These are phyloP conservation scores for Zosterops hypoxanthus DNA, from an alignment of 2,113 vertebrate species.

Conservation along the genomic window DNA sequence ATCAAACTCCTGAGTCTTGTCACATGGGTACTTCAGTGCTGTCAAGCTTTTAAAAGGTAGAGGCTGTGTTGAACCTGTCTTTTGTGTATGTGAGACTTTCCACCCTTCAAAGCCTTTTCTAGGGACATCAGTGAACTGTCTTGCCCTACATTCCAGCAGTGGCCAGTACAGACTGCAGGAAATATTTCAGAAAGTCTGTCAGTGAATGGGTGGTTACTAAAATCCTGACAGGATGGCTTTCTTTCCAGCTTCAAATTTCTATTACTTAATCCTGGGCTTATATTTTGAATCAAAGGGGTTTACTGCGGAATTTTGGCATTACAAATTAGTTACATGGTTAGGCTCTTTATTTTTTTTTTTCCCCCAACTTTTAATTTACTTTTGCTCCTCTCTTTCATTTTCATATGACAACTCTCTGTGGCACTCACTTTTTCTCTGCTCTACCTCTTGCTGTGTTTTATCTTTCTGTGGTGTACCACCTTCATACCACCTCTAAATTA, in stretches of 20 bases:
- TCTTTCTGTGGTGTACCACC: not conserved
- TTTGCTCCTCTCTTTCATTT: not conserved
- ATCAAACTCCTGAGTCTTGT: not conserved
- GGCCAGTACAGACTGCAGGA: not conserved
- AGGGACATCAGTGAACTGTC: not conserved
- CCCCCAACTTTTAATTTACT: not conserved
- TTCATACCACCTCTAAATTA: not conserved
- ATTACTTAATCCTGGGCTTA: not conserved
- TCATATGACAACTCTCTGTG: not conserved
- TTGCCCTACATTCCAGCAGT: not conserved
- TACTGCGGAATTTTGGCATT: not conserved
- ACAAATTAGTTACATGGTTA: not conserved
- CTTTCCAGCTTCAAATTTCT: not conserved
- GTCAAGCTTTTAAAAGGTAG: not conserved
- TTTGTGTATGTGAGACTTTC: not conserved
- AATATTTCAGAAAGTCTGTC: not conserved
- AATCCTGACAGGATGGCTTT: not conserved
- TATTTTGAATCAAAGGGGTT: not conserved
- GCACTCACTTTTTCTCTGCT: not conserved
- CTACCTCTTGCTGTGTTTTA: not conserved
- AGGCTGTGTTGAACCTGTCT: not conserved
- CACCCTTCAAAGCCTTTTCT: not conserved
- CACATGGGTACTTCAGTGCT: not conserved
- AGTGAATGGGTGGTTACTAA: not conserved
- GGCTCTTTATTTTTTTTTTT: no score